A percentile compares a stretch with the other conserved stretches of the same genome.
These are phyloP conservation scores for Fistularia commersonii DNA, from an alignment of 2,797 vertebrate species.

Conservation along the genomic window DNA sequence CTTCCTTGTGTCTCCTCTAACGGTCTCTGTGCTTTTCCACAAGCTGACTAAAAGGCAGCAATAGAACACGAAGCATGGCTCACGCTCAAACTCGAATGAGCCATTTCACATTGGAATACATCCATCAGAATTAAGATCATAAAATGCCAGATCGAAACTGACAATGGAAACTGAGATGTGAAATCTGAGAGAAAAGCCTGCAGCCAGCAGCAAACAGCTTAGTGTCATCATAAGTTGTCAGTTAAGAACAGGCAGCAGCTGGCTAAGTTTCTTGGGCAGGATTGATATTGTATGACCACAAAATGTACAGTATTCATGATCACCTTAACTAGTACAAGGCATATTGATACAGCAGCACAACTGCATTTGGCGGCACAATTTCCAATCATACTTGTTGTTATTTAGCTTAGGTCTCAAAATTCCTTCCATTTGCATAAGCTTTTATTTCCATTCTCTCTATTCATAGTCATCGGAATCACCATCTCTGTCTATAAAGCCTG, in stretches of 20 bases:
- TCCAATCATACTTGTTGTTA: conserved; percentile 42
- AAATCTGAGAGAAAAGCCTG: conserved; percentile 57
- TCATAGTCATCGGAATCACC: background rate
- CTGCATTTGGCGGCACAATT: conserved; percentile 43
- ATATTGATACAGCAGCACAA: conserved; percentile 46
- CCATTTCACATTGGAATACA: conserved; percentile 68
- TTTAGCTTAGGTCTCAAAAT: conserved; percentile 39
- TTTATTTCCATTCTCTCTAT: background rate
- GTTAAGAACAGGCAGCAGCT: conserved; percentile 57
- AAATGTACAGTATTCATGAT: conserved; percentile 40
- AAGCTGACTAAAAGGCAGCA: conserved; percentile 65
- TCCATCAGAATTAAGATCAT: conserved; percentile 69
- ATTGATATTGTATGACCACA: conserved; percentile 50
- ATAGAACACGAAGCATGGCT: conserved; percentile 58
- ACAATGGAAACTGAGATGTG: conserved; percentile 67
- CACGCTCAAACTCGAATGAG: conserved; percentile 57
- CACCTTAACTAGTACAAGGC: conserved; percentile 31
- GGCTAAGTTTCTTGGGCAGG: conserved; percentile 40
- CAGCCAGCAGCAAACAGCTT: conserved; percentile 57
- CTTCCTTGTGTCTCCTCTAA: conserved; percentile 40
- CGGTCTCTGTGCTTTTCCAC: conserved; percentile 41
- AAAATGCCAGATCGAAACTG: conserved; percentile 58
- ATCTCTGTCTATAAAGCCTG: conserved; percentile 6
- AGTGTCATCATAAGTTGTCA: conserved; percentile 51
- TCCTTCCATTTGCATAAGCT: conserved; percentile 28